Percentiles rank a stretch among this genome's conserved stretches.
phyloP scores from a whole-genome alignment of 1,140 invertebrate species.

The Dendroctonus ponderosae region DNA sequence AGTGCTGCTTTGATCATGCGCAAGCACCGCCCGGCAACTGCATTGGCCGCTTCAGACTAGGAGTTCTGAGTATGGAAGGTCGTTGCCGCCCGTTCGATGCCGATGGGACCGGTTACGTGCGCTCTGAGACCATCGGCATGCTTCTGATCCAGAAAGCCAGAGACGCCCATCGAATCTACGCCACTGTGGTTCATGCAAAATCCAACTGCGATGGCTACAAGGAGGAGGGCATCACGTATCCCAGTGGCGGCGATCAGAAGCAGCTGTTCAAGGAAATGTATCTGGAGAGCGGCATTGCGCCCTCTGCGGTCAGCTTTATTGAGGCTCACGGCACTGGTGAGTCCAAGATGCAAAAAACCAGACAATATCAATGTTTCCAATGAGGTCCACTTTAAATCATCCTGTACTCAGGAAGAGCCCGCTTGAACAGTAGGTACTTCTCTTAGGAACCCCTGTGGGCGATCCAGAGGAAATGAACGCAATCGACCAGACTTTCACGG shows the following conservation, averaged over 20 bases:
- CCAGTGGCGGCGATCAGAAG: slow-evolving; percentile 80
- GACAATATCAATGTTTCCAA: background rate
- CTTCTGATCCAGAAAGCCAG: slow-evolving; percentile 80
- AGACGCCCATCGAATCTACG: slow-evolving; percentile 74
- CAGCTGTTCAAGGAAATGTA: slow-evolving; percentile 81
- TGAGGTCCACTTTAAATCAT: background rate
- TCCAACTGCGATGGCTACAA: slow-evolving; percentile 84
- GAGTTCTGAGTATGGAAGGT: slow-evolving; percentile 82
- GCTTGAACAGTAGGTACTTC: background rate
- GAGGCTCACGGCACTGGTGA: slow-evolving; percentile 87
- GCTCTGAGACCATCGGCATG: slow-evolving; percentile 73
- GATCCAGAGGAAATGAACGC: slow-evolving; percentile 87
- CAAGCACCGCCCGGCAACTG: background rate
- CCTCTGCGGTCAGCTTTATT: slow-evolving; percentile 71
- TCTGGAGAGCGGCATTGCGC: slow-evolving; percentile 72
- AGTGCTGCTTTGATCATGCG: background rate
- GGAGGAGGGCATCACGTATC: slow-evolving; percentile 81
- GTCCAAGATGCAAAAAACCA: background rate
- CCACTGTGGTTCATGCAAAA: slow-evolving; percentile 55
- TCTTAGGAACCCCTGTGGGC: slow-evolving; percentile 62
- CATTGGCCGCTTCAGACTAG: slow-evolving; percentile 57
- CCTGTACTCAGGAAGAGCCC: background rate
- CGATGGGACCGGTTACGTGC: slow-evolving; percentile 70
- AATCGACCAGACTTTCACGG: slow-evolving; percentile 77
- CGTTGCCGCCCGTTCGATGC: slow-evolving; percentile 88